Conservation (phyloP, 1,140 invertebrate genomes). For the Hylyphantes graminicola region DNA sequence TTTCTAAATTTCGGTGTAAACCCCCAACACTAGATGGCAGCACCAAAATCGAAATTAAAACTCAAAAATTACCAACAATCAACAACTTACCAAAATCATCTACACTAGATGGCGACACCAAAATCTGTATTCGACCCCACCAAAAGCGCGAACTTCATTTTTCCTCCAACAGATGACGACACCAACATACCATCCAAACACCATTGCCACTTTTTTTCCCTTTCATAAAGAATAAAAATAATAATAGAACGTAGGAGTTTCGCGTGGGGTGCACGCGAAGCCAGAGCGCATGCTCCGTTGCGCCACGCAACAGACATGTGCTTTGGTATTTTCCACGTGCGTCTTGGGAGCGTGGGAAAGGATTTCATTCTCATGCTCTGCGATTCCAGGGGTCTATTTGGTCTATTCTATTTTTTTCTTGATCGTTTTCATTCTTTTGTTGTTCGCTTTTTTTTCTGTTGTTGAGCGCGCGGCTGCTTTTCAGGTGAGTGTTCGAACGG, state of each 20-base stretch:
- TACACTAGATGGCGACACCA: too few relatives aligned
- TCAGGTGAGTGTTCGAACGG: constrained; percentile 2
- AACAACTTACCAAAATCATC: too few relatives aligned
- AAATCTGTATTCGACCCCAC: too few relatives aligned
- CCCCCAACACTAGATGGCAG: too few relatives aligned
- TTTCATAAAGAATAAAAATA: too few relatives aligned
- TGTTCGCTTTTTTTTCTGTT: constrained; percentile 3
- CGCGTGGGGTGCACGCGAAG: constrained; percentile 54
- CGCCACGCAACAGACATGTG: constrained; percentile 11
- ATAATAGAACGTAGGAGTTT: constrained; percentile 25
- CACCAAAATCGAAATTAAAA: too few relatives aligned
- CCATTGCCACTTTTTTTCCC: too few relatives aligned
- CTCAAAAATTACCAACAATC: too few relatives aligned
- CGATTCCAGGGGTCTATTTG: background rate
- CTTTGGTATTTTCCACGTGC: constrained; percentile 7
- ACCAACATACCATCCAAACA: background rate
- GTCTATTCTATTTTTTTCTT: constrained; percentile 3
- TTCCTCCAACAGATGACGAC: constrained; percentile 11
- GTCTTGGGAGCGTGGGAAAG: constrained; percentile 25
- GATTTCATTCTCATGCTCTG: constrained; percentile 35
- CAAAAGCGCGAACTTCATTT: too few relatives aligned
- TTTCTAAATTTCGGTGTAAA: too few relatives aligned
- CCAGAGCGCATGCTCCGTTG: constrained; percentile 21
- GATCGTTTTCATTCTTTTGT: constrained; percentile 25
- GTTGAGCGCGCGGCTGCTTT: background rate